Base-by-base conservation (phyloP, 2,888 invertebrate species). In the Lamellibrachia columna region DNA sequence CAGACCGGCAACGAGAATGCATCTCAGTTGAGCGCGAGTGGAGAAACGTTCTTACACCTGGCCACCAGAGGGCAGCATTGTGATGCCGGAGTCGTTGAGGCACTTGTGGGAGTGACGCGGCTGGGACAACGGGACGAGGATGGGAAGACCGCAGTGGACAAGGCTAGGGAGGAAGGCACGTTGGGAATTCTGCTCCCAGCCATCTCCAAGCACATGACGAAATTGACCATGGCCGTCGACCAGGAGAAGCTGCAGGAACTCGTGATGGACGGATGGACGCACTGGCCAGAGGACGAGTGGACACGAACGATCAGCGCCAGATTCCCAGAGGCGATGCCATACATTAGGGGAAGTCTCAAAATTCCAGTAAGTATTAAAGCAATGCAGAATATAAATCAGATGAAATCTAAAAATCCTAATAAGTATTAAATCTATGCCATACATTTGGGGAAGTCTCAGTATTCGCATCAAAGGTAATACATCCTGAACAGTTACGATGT, bases 231-330 rank as follows among this genome's bases (percentile, higher is more conserved):
- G 15, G 75, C 75, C n/a, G n/a, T 75, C 1, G 75, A 75, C 75
- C 75, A 75, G 1, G 55, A 91, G 52, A 55, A 91, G 91, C 53
- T 91, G 91, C 53, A 55, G 91, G 55, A 91, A 55, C 91, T 91
- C 9, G 53, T 91, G 91, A 55, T 91, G 91, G 91, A 91, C 9
- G 91, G 91, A 91, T 91, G 91, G 91, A 55, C 11, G 28, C 28
- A 40, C 40, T 91, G 91, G 91, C 91, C 91, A 40, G 91, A 53
- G 55, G 28, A 91, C 28, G 91, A 55, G 40, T 9, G 9, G 40
- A 28, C n/a, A 15, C 53, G 9, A 91, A 9, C n/a, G 15, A 11
- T 75, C 22, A 75, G 6, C 3, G 15, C 7, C 53, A 15, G 28
- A 55, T 40, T 91, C 8, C 91, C 53, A 40, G 91, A 91, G n/a